phyloP scores from a whole-genome alignment of 2,797 vertebrate genomes.

The Notolabrus celidotus region DNA sequence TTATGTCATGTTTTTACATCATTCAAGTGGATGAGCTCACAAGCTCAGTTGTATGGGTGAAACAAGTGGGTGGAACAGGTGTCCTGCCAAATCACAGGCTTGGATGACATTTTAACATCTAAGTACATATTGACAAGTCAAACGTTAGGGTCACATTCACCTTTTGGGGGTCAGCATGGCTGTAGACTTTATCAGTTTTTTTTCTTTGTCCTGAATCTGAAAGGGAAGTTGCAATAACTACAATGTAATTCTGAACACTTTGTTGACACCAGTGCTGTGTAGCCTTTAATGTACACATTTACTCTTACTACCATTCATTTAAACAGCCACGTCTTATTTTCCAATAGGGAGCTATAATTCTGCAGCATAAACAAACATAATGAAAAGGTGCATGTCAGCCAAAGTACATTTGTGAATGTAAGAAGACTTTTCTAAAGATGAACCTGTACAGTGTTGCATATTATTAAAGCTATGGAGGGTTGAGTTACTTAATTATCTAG shows the following conservation, averaged over 20 bases:
- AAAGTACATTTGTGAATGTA: too few species aligned
- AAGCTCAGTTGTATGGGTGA: slow-evolving; percentile 7
- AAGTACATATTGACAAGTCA: slow-evolving; percentile 60
- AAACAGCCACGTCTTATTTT: too few species aligned
- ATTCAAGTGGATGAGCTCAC: slow-evolving; percentile 2
- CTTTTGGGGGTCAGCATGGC: slow-evolving; percentile 54
- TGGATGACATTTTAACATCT: slow-evolving; percentile 48
- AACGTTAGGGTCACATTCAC: slow-evolving; percentile 62
- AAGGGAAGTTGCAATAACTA: neutral
- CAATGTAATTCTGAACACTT: neutral
- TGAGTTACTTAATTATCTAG: too few species aligned
- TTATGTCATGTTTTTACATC: slow-evolving; percentile 18
- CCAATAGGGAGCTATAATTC: too few species aligned
- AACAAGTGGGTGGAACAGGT: neutral
- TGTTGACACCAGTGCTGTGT: too few species aligned
- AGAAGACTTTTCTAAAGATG: too few species aligned
- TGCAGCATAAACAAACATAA: too few species aligned
- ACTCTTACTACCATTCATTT: too few species aligned
- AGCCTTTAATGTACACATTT: too few species aligned
- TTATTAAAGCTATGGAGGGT: too few species aligned
- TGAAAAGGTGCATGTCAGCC: too few species aligned
- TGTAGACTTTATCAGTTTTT: slow-evolving; percentile 57
- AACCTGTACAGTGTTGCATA: too few species aligned
- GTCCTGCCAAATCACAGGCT: slow-evolving; percentile 37
- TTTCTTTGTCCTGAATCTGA: slow-evolving; percentile 31